phyloP scores from a whole-genome alignment of 2,113 vertebrate species.

The Burhinus bistriatus region DNA sequence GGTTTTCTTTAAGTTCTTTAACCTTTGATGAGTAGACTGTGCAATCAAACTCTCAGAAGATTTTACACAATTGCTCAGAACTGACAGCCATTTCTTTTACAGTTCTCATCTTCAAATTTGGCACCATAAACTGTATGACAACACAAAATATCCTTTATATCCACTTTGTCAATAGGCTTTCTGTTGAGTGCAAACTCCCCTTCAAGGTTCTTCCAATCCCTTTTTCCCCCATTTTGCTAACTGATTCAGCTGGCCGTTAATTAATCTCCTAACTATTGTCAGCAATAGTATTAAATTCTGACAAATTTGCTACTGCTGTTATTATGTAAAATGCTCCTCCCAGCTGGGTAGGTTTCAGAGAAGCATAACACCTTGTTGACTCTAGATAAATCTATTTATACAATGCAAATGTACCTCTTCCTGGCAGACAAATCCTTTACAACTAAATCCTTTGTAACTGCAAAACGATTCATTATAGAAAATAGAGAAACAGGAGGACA shows the following conservation, averaged over 20 bases:
- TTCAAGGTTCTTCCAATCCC: background rate
- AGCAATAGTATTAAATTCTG: background rate
- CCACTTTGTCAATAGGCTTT: background rate
- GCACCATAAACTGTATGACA: background rate
- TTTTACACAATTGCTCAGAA: background rate
- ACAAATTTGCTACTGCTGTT: background rate
- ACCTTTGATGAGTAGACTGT: background rate
- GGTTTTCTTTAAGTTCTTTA: background rate
- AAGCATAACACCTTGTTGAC: background rate
- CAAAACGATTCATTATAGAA: background rate
- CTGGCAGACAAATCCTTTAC: background rate
- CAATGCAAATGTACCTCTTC: background rate
- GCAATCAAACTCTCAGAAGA: background rate
- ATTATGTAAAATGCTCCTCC: background rate
- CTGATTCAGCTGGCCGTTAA: background rate
- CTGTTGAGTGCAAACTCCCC: background rate
- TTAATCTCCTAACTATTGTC: background rate
- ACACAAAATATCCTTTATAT: background rate
- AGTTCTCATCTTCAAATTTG: background rate
- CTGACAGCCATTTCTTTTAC: background rate
- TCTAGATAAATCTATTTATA: conserved; percentile 29
- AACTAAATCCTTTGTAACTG: background rate
- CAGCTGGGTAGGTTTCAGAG: background rate
- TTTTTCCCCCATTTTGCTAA: background rate
- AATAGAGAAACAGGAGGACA: background rate